Conservation (phyloP, 2,888 invertebrate species). For the Didymodactylos carnosus region DNA sequence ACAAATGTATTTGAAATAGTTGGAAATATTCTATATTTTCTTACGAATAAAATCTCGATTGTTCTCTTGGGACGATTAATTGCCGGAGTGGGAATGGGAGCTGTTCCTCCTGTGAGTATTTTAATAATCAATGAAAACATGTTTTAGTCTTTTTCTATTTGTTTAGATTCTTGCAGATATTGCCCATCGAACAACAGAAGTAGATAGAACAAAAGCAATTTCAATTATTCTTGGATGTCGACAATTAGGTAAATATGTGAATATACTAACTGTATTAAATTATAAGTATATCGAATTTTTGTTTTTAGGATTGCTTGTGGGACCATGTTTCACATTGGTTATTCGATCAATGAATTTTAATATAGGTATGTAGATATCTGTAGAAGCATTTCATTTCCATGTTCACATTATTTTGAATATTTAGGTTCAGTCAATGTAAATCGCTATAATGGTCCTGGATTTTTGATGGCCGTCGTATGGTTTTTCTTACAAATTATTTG, state of each 20-base stretch:
- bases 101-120: neutral
- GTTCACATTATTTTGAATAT: slow-evolving; percentile 27
- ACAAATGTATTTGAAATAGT: slow-evolving; percentile 27
- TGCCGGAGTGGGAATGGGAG: slow-evolving; percentile 24
- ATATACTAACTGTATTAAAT: slow-evolving; percentile 26
- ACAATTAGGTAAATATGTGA: slow-evolving; percentile 13
- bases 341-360: neutral
- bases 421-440: slow-evolving; percentile 26
- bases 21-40: slow-evolving; percentile 35
- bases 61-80: slow-evolving; percentile 31
- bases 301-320: slow-evolving; percentile 30
- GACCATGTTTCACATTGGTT: neutral
- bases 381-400: slow-evolving; percentile 28
- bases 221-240: slow-evolving; percentile 12
- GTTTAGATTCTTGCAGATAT: neutral
- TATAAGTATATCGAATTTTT: slow-evolving; percentile 25
- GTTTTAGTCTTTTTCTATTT: neutral
- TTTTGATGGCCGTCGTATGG: slow-evolving; percentile 28
- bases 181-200: slow-evolving; percentile 1
- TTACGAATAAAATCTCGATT: slow-evolving; percentile 33
- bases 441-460: slow-evolving; percentile 34
- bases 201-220: neutral
- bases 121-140: neutral
- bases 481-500: slow-evolving; percentile 25
- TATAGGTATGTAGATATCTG: slow-evolving; percentile 26